Evolutionary conservation across 53 echinoderm and acorn worm genomes (phyloP), one percentile per base, ranked within the genome.

Genomic region (Henricia sp.): DNA sequence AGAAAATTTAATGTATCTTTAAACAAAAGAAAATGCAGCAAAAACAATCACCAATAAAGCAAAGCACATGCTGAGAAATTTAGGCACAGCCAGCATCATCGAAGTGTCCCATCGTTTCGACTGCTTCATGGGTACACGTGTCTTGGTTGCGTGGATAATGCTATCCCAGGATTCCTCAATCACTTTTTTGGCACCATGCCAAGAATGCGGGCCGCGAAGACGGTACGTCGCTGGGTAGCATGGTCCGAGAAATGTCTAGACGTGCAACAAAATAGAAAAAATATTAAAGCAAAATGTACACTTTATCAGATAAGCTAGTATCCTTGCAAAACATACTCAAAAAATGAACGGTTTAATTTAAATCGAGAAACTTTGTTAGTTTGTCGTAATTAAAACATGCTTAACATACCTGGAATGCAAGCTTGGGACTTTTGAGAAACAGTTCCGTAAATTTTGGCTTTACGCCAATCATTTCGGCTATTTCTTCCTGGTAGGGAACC

Each of bases 161-260:
- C 84, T 73, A 32, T 93, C 87, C 89, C 85, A 82, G 0, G 82
- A 58, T 33, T 68, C 75, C 20, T 74, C 24, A 28, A 89, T 68
- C 35, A 58, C 73, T 25, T 74, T 42, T 41, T 66, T 74, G 24
- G 93, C 93, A 17, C 86, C 90, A 3, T 39, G 27, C 90, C 90
- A 93, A 26, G 83, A 51, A 40, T 86, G 65, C 1, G 93, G 93
- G 37, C 93, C 93, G 29, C 41, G 43, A 0, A 93, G 90, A 1
- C 93, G 89, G 62, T 93, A 93, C 9, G 68, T 55, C 19, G 90
- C 75, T 27, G 93, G 93, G 51, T 87, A 90, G 27, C 86, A 85
- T 26, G 93, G 93, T 0, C 93, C 90, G 21, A 93, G 70, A 44
- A 86, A 46, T 21, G 64, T 65, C 46, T 87, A 66, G 39, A 44